Evolutionary conservation across 2,113 vertebrate genomes (phyloP), one percentile per base, ranked within the genome.

Genomic region (Xyrauchen texanus): DNA sequence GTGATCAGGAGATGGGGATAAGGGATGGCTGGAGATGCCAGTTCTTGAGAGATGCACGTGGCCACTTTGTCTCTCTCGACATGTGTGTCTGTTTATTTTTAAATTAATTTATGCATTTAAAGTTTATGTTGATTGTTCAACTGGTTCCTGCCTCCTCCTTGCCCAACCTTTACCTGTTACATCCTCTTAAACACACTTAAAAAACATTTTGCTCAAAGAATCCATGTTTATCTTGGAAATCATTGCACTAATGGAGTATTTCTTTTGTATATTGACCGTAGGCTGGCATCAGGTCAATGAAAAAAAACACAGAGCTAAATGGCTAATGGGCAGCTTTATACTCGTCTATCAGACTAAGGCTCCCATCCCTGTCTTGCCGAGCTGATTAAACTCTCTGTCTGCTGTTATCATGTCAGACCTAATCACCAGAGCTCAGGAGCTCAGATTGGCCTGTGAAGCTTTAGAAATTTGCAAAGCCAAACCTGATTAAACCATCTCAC

Each of bases 381-480:
- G n/a, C 78, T 79, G 78, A 79, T 79, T 79, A 79, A 79, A 58
- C 78, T 65, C 45, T 79, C 78, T 68, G 69, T 64, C 69, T 58
- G 52, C 62, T 49, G 51, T 66, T 63, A 79, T 79, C 68, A 57
- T 62, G 49, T 74, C 61, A 73, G 78, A 73, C 60, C 78, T 80
- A 80, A 80, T 80, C 71, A 80, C 60, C 7, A 55, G 62, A 73
- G 78, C 69, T 73, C 69, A 66, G 15, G 78, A 65, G 69, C 68
- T 52, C 57, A 69, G 46, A 62, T 52, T 70, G 77, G 46, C 62
- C 62, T 67, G 78, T 67, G 68, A 69, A 66, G 61, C 64, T 15
- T 73, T 74, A 72, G 53, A 53, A 71, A n/a, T 45, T 45, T 80
- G 45, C 44, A 51, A 58, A 74, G 69, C 78, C 51, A 74, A 45